Evolutionary conservation across 37 sponge, comb jelly and placozoan genomes (phyloP), one percentile per base, ranked within the genome.

Genomic region (Eunapius fragilis): DNA sequence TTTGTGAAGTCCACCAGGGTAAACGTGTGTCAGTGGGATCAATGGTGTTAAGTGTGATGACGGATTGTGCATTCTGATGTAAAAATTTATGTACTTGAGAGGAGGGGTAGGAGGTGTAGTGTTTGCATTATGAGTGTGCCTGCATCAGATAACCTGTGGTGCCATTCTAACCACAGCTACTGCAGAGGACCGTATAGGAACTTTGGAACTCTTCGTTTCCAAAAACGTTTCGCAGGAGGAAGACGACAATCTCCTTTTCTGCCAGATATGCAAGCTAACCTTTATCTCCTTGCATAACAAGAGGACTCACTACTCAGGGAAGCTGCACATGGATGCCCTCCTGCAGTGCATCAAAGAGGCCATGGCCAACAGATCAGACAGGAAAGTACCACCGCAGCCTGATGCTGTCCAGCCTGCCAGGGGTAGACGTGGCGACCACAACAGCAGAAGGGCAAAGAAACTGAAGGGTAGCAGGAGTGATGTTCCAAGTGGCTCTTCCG

Each of bases 281-380:
- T 86, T 86, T 49, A 34, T 67, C 35, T 80, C 87, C 31, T 68
- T 86, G 3, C 45, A 80, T 68, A 86, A 86, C 67, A 86, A 86
- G 67, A 80, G 41, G 73, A 73, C 79, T 4, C 87, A 86, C 80
- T 86, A 67, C 33, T 31, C 48, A 10, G 79, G 87, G 7, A 71
- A 71, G 36, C 32, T 79, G 17, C 87, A 86, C 80, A 70, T 37
- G n/a, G 67, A 86, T 23, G n/a, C 74, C 31, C 67, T 86, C 31
- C 48, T 79, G 37, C 31, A 79, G 67, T 47, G 72, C 25, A 49
- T 86, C 48, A 77, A 69, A 22, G 35, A 35, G 38, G n/a, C 78
- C 27, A 72, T 76, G 76, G 17, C 58, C 58, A 58, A 58, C 22
- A 58, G 58, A 11, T 12, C 58, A 17, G 58, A 58, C 0, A 58